phyloP scores from a whole-genome alignment of 1,140 invertebrate species.

The Drosophila funebris region DNA sequence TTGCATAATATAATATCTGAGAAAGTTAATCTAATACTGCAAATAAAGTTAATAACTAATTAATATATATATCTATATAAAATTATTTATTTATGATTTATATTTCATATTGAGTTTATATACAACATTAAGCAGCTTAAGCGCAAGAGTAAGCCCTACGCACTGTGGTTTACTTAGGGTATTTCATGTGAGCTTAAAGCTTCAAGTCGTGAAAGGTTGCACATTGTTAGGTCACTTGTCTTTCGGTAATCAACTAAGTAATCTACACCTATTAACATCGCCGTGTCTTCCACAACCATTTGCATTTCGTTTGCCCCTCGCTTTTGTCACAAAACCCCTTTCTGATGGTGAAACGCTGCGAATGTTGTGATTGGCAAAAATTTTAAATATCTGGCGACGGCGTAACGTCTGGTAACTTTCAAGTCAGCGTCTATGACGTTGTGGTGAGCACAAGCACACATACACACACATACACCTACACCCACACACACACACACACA shows the following conservation, averaged over 20 bases:
- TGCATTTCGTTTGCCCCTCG: not conserved
- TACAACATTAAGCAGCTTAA: too few species aligned
- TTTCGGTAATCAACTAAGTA: constrained; percentile 40
- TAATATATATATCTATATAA: too few species aligned
- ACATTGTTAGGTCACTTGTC: constrained; percentile 1
- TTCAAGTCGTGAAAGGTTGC: not conserved
- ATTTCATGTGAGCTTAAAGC: not conserved
- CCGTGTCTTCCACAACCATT: not conserved
- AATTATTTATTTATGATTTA: too few species aligned
- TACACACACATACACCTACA: not conserved
- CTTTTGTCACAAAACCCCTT: not conserved
- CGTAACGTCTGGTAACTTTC: constrained; percentile 31
- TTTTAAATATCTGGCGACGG: constrained; percentile 30
- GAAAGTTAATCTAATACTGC: too few species aligned
- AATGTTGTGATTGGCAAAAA: constrained; percentile 25
- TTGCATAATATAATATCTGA: too few species aligned
- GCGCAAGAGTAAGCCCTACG: too few species aligned
- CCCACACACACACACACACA: not conserved
- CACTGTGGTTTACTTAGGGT: too few species aligned
- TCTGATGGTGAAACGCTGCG: not conserved
- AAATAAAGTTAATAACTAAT: too few species aligned
- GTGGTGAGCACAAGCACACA: not conserved
- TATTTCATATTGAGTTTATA: too few species aligned
- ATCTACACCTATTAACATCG: constrained; percentile 27
- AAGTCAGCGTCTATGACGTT: constrained; percentile 27